Conservation (phyloP, 2,888 invertebrate species). For the Drosophila villosipedis region DNA sequence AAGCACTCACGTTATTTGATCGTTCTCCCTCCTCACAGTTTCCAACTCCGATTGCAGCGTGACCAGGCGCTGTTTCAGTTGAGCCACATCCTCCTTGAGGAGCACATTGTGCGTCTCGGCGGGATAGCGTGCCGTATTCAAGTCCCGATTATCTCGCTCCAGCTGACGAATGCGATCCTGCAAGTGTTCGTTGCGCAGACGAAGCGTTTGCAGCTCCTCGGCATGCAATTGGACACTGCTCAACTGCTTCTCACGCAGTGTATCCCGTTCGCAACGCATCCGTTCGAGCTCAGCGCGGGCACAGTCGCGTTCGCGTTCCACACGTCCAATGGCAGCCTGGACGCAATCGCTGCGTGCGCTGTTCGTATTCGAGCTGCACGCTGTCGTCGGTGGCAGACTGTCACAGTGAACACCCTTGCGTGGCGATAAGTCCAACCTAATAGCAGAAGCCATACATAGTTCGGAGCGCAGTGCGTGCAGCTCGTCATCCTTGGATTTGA, state of each 20-base stretch:
- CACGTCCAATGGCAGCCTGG: slow-evolving; percentile 82
- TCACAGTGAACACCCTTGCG: slow-evolving; percentile 40
- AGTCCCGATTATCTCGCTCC: slow-evolving; percentile 87
- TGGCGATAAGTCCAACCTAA: slow-evolving; percentile 43
- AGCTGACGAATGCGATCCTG: slow-evolving; percentile 86
- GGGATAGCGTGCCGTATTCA: slow-evolving; percentile 86
- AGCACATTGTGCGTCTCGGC: slow-evolving; percentile 86
- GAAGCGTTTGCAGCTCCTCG: slow-evolving; percentile 86
- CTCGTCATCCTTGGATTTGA: slow-evolving; percentile 84
- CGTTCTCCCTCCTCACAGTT: slow-evolving; percentile 86
- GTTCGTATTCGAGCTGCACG: slow-evolving; percentile 22
- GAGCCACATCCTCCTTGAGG: slow-evolving; percentile 87
- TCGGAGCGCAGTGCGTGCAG: slow-evolving; percentile 76
- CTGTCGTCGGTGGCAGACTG: slow-evolving; percentile 35
- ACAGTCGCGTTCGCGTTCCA: slow-evolving; percentile 87
- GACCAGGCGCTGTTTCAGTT: slow-evolving; percentile 86
- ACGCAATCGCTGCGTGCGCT: slow-evolving; percentile 79
- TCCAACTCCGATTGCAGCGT: slow-evolving; percentile 86
- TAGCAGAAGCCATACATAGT: slow-evolving; percentile 49
- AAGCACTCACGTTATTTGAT: slow-evolving; percentile 87
- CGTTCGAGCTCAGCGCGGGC: slow-evolving; percentile 86
- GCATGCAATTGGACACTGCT: slow-evolving; percentile 85
- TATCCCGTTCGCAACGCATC: slow-evolving; percentile 87
- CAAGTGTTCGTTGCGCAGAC: slow-evolving; percentile 86
- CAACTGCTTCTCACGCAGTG: slow-evolving; percentile 87